Percentiles rank a stretch among this genome's conserved stretches.
Evolutionary conservation across 2,113 vertebrate genomes (phyloP).

Genomic region (Onychorhynchus coronatus): DNA sequence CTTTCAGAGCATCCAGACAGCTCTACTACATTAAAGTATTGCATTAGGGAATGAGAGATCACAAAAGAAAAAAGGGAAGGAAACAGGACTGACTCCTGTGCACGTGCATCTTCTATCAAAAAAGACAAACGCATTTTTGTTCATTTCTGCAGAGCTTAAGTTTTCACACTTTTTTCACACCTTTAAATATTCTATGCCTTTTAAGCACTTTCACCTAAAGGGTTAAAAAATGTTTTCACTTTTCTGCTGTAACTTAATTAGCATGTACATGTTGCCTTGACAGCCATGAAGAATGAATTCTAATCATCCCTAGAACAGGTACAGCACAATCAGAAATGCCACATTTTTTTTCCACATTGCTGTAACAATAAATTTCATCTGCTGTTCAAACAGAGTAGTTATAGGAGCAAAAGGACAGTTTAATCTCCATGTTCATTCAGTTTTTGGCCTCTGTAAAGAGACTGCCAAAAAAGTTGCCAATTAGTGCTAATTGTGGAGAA

Average conservation of each 20-base stretch:
- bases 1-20: not conserved
- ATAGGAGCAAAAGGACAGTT: conserved; percentile 36
- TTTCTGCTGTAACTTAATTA: not conserved
- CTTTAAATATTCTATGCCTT: not conserved
- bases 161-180: not conserved
- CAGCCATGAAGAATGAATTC: not conserved
- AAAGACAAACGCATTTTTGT: not conserved
- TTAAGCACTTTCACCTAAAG: not conserved
- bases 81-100: not conserved
- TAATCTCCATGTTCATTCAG: conserved; percentile 36
- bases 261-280: not conserved
- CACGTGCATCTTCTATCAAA: not conserved
- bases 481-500: conserved; percentile 68
- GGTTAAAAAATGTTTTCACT: not conserved
- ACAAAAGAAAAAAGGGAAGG: not conserved
- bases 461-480: conserved; percentile 70
- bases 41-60: not conserved
- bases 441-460: conserved; percentile 41
- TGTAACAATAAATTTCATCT: not conserved
- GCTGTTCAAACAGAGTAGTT: not conserved
- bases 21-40: not conserved
- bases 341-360: not conserved
- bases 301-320: not conserved
- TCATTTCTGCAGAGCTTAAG: not conserved
- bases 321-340: not conserved